Evolutionary conservation across 92 coral and sea anemone species (phyloP), one percentile per base, ranked within the genome.

Genomic region (Meandrina meandrites): DNA sequence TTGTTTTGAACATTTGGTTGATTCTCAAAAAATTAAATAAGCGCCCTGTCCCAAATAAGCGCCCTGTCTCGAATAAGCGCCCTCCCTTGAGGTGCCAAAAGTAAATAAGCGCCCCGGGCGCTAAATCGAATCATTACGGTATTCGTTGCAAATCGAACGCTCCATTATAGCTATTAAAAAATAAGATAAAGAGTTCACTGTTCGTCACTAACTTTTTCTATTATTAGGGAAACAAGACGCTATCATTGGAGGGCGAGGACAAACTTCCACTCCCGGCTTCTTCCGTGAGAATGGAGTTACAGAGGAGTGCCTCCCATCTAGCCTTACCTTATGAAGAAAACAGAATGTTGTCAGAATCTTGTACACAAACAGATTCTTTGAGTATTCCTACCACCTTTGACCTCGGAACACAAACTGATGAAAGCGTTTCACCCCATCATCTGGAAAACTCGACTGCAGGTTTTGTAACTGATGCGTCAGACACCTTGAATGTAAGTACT

Each of bases 331-430:
- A 15, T 18, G 37, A 34, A 30, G 36, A 69, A 34, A 12, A 15
- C 7, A 30, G n/a, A n/a, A n/a, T 69, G 34, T 5, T 69, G 35
- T 69, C 75, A 34, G 75, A 69, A 69, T 69, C 75, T 22, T 69
- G 36, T 7, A 69, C 75, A 69, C 75, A 69, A 69, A 69, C 75
- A 31, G 75, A 69, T 31, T 69, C 75, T 28, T 69, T 69, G 75
- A 69, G 75, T 31, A 31, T 69, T 21, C 75, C 75, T 13, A 10
- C 19, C 4, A 31, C 75, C 12, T 1, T 0, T 69, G 75, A 69
- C 36, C 40, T 69, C 30, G 37, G 75, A 13, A 69, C 75, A 7
- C 75, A 69, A 69, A 69, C 75, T 5, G 75, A 69, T 27, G 8
- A 13, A 15, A 69, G 42, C n/a, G 22, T 12, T 34, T 69, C 42